These are phyloP conservation scores for Strix aluco DNA, from an alignment of 2,113 vertebrate species.

Conservation along the genomic window DNA sequence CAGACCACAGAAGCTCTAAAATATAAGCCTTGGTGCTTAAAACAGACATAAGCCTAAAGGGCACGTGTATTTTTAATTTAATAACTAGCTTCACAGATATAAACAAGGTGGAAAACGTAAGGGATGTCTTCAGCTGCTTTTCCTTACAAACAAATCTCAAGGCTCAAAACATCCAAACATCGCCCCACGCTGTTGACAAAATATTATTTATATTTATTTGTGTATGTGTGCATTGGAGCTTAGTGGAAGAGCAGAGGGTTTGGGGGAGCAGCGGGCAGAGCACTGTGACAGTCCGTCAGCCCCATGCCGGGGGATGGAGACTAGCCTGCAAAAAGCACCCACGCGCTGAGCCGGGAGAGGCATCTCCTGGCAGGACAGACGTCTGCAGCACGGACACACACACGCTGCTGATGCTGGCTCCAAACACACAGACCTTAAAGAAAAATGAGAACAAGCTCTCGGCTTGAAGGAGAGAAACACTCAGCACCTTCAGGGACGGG, in stretches of 20 bases:
- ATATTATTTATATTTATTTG: not conserved
- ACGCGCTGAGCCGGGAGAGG: accelerated
- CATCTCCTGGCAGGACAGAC: not conserved
- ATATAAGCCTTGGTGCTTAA: not conserved
- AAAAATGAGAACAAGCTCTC: not conserved
- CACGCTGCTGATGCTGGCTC: not conserved
- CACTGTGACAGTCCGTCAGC: not conserved
- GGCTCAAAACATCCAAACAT: not conserved
- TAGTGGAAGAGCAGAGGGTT: not conserved
- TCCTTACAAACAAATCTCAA: not conserved
- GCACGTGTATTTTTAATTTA: not conserved
- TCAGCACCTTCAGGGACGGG: accelerated
- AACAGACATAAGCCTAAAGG: not conserved
- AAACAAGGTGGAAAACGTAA: not conserved
- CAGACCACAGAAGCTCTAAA: not conserved
- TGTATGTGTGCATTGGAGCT: not conserved
- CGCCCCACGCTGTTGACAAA: accelerated
- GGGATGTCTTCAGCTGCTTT: not conserved
- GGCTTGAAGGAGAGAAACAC: not conserved
- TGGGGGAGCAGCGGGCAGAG: not conserved
- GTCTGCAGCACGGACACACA: accelerated
- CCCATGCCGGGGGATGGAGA: accelerated
- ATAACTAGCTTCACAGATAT: not conserved
- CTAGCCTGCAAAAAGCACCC: not conserved
- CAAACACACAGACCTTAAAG: not conserved